These are phyloP conservation scores for Campylorhamphus procurvoides DNA, from an alignment of 2,113 vertebrate species.

Conservation along the genomic window DNA sequence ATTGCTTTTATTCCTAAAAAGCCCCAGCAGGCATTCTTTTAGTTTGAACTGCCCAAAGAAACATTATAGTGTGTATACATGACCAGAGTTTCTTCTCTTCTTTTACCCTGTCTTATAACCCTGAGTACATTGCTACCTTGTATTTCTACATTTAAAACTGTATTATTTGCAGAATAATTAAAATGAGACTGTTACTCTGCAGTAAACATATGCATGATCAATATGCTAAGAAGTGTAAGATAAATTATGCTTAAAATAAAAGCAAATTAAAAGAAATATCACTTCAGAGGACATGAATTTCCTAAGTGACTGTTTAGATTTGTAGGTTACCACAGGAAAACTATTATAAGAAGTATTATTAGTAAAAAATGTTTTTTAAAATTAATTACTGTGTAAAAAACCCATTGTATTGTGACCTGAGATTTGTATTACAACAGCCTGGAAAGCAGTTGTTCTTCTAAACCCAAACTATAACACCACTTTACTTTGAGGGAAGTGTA, in stretches of 20 bases:
- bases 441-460: not conserved
- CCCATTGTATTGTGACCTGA: not conserved
- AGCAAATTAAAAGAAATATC: not conserved
- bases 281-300: not conserved
- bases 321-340: not conserved
- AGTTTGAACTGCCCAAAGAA: not conserved
- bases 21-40: not conserved
- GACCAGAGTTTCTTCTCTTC: not conserved
- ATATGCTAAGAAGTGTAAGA: not conserved
- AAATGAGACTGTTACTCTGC: not conserved
- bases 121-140: not conserved
- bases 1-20: constrained; percentile 7
- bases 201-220: not conserved
- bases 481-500: not conserved
- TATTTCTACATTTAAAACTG: not conserved
- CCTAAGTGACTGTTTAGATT: not conserved
- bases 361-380: not conserved
- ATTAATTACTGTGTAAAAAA: not conserved
- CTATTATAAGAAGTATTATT: not conserved
- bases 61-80: not conserved
- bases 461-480: not conserved
- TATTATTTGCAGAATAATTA: not conserved
- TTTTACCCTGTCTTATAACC: not conserved
- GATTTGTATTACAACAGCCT: not conserved
- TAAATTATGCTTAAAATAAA: not conserved